These are phyloP conservation scores for Odontomyia ornata DNA, from an alignment of 2,888 invertebrate species.

Conservation along the genomic window DNA sequence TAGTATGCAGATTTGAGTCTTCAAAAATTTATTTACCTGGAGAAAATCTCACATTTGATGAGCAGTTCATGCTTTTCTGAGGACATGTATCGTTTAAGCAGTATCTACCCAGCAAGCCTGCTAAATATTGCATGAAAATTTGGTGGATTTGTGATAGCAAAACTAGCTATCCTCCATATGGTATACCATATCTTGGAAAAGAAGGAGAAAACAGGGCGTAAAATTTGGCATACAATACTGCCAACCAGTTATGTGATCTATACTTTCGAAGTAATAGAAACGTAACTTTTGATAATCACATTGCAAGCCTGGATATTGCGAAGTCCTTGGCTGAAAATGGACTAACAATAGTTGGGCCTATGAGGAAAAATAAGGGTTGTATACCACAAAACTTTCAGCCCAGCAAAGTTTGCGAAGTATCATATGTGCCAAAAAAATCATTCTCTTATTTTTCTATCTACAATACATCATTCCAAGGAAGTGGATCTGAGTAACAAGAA, in stretches of 20 bases:
- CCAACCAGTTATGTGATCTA: background rate
- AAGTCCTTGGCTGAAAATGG: background rate
- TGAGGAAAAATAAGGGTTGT: background rate
- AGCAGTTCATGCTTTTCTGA: background rate
- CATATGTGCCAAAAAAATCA: background rate
- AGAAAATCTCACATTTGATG: background rate
- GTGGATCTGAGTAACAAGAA: background rate
- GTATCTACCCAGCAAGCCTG: background rate
- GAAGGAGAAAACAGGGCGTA: background rate
- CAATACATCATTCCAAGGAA: background rate
- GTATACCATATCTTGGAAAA: slow-evolving; percentile 2
- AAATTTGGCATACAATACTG: background rate
- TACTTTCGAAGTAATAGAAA: background rate
- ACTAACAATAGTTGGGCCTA: background rate
- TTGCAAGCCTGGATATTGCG: background rate
- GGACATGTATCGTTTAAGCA: background rate
- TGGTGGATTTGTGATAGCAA: background rate
- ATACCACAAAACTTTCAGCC: background rate
- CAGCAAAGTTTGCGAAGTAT: background rate
- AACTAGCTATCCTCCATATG: background rate
- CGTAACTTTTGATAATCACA: background rate
- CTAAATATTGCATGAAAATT: background rate
- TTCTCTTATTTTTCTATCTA: background rate
- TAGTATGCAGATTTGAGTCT: background rate
- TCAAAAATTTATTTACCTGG: background rate